These are phyloP conservation scores for Montipora efflorescens DNA, from an alignment of 64 coral and sea anemone species.

Conservation along the genomic window DNA sequence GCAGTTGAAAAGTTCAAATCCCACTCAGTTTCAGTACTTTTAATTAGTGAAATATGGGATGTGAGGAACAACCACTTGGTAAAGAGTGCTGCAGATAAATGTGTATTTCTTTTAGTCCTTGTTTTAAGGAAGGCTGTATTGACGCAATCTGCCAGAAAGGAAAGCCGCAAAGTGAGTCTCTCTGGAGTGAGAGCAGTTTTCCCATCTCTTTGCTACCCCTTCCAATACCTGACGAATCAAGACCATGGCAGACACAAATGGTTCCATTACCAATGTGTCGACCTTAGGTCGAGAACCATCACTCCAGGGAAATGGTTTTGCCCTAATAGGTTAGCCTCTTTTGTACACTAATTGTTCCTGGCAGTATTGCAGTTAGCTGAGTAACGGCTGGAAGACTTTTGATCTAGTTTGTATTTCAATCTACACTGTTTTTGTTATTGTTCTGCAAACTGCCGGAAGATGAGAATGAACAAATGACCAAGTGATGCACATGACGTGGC, in stretches of 20 bases:
- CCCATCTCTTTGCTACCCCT: slow-evolving; percentile 29
- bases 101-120: slow-evolving; percentile 46
- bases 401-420: background rate
- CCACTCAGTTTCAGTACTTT: slow-evolving; percentile 45
- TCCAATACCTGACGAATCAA: slow-evolving; percentile 27
- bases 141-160: slow-evolving; percentile 46
- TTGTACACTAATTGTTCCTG: background rate
- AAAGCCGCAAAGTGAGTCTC: background rate
- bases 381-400: background rate
- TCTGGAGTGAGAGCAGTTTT: slow-evolving; percentile 4
- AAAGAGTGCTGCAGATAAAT: slow-evolving; percentile 26
- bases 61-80: slow-evolving; percentile 49
- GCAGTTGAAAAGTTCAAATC: slow-evolving; percentile 9
- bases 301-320: slow-evolving; percentile 72
- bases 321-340: slow-evolving; percentile 26
- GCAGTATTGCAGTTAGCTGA: background rate
- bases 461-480: background rate
- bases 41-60: slow-evolving; percentile 7
- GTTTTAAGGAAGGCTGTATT: slow-evolving; percentile 27
- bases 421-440: background rate
- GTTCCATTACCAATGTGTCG: slow-evolving; percentile 67
- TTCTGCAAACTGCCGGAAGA: background rate
- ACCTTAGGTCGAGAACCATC: slow-evolving; percentile 20
- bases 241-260: slow-evolving; percentile 54
- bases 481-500: background rate